phyloP scores from a whole-genome alignment of 1,140 invertebrate genomes.

The Paralvinella palmiformis region DNA sequence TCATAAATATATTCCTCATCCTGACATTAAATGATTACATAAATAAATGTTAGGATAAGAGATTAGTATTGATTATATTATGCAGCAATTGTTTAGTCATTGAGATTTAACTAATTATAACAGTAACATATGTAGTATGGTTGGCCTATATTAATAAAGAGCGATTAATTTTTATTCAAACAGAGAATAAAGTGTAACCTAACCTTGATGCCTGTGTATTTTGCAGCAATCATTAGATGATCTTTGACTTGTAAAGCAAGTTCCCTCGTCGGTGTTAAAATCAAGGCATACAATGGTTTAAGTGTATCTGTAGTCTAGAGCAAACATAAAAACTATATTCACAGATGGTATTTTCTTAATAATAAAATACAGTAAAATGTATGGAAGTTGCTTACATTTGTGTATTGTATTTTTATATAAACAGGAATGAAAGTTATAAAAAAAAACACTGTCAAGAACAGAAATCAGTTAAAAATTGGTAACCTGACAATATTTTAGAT shows the following conservation, averaged over 20 bases:
- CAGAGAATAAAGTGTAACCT: slow-evolving; percentile 1
- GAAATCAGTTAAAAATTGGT: neutral
- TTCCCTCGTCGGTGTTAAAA: slow-evolving; percentile 91
- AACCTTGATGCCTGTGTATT: slow-evolving; percentile 70
- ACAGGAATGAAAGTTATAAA: neutral
- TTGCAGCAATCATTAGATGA: slow-evolving; percentile 72
- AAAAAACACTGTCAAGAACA: neutral
- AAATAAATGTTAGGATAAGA: too few species aligned
- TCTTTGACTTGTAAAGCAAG: slow-evolving; percentile 87
- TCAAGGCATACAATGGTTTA: slow-evolving; percentile 59
- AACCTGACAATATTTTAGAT: neutral
- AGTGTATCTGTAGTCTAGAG: slow-evolving; percentile 13
- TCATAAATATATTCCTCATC: too few species aligned
- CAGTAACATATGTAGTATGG: neutral
- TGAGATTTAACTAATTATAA: too few species aligned
- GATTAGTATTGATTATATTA: too few species aligned
- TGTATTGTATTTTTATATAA: neutral
- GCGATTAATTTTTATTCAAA: neutral
- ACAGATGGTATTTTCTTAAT: slow-evolving; percentile 50
- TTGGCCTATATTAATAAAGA: neutral
- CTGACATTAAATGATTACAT: too few species aligned
- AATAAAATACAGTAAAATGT: neutral
- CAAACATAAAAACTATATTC: slow-evolving; percentile 59
- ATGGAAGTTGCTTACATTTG: neutral
- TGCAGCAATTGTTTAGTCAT: too few species aligned